Percentiles rank a stretch among this genome's conserved stretches.
These are phyloP conservation scores for Neosalanx taihuensis DNA, from an alignment of 2,797 vertebrate species.

Conservation along the genomic window DNA sequence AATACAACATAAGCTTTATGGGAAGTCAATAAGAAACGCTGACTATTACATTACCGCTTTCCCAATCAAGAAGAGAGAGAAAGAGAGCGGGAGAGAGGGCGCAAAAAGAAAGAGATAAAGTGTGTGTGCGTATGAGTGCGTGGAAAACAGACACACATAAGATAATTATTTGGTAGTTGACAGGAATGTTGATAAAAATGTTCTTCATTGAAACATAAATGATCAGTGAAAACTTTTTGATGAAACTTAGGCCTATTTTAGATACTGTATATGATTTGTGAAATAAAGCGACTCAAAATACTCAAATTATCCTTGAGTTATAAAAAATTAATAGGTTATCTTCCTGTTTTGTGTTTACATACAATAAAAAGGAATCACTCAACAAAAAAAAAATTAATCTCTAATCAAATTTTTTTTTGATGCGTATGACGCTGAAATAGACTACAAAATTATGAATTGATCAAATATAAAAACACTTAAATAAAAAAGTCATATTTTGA, in stretches of 20 bases:
- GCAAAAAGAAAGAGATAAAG: neutral
- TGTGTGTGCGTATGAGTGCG: neutral
- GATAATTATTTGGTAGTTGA: no score
- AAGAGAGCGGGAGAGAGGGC: neutral
- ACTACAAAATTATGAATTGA: no score
- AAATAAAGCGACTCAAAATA: no score
- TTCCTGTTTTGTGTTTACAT: no score
- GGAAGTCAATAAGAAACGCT: conserved; percentile 40
- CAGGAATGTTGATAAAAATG: conserved; percentile 1
- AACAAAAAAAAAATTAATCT: no score
- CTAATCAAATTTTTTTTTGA: no score
- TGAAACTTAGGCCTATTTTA: neutral
- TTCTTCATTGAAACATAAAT: neutral
- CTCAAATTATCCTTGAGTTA: no score
- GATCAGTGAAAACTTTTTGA: neutral
- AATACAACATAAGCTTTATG: conserved; percentile 25
- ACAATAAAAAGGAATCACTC: no score
- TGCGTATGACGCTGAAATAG: no score
- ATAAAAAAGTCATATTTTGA: neutral
- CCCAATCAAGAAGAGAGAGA: conserved; percentile 5
- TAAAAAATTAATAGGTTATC: no score
- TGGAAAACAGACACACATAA: neutral
- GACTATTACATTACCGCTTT: conserved; percentile 39
- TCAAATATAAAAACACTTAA: neutral
- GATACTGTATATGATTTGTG: neutral